Conservation (phyloP, 2,113 vertebrate genomes). For the Corythornis cristatus region DNA sequence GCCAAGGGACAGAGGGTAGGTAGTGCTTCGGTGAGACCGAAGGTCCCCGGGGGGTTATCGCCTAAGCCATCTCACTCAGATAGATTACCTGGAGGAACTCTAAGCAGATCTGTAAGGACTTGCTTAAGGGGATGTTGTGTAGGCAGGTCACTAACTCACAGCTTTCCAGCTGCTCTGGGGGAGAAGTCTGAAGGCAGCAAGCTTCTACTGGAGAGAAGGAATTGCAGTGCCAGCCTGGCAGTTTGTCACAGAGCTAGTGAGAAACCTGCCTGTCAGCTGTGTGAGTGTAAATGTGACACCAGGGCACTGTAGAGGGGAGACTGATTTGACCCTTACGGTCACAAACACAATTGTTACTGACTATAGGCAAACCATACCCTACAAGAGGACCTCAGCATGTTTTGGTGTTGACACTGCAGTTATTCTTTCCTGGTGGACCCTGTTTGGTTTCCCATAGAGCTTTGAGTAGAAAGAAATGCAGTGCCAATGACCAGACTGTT, state of each 20-base stretch:
- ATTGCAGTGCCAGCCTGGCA: not conserved
- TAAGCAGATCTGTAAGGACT: not conserved
- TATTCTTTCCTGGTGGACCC: not conserved
- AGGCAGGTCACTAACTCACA: not conserved
- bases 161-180: not conserved
- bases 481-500: not conserved
- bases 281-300: not conserved
- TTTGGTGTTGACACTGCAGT: not conserved
- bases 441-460: not conserved
- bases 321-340: not conserved
- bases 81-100: not conserved
- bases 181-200: not conserved
- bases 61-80: not conserved
- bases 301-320: not conserved
- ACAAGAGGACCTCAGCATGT: not conserved
- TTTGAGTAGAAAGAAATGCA: not conserved
- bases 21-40: not conserved
- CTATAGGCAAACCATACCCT: not conserved
- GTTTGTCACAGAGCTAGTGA: not conserved
- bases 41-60: not conserved
- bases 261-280: not conserved
- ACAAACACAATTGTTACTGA: not conserved
- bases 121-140: not conserved
- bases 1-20: slow-evolving; percentile 93
- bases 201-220: not conserved